Evolutionary conservation across 2,797 vertebrate genomes (phyloP), one percentile per base, ranked within the genome.

Genomic region (Antennarius maculatus): DNA sequence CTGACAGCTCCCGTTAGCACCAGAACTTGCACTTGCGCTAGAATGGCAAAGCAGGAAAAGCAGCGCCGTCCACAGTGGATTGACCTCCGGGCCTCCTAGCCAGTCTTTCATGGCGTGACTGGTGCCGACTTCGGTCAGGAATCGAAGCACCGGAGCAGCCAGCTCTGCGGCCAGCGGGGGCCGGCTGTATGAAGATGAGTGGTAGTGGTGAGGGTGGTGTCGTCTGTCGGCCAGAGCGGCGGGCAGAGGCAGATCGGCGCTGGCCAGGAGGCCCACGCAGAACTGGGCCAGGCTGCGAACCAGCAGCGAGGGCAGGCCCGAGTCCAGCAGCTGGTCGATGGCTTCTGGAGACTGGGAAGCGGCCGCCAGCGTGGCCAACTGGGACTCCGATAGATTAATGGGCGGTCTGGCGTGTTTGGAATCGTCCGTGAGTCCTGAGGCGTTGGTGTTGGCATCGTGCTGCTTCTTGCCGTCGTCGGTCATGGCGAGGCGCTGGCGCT

Each of bases 51-150:
- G 91, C 79, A 99, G 91, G 89, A 98, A 99, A 48, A 99, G 91
- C 91, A 99, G 94, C 15, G 97, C 95, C 0, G 97, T 98, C 98
- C 98, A 99, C 10, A 99, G 85, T 0, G 96, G 96, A 88, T 98
- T 98, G 54, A 98, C 97, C 87, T 99, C 98, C 8, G 96, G 94
- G n/a, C 98, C 96, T 48, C 98, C 98, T 11, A 99, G 88, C 97
- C 97, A 99, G 86, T 99, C 98, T 81, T 99, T 99, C 98, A 99
- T 99, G 69, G 96, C 91, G 58, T 99, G 97, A 81, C 97, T 98
- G 92, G 95, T 98, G 63, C 97, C 98, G 50, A 99, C 98, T 73
- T 99, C 97, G 0, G 97, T 99, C 74, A 99, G 93, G 89, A 99
- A 99, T 56, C 94, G 94, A 86, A 99, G 93, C 76, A 99, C 93